Base-by-base conservation (phyloP, 2,113 vertebrate genomes). In the Loxodonta africana region DNA sequence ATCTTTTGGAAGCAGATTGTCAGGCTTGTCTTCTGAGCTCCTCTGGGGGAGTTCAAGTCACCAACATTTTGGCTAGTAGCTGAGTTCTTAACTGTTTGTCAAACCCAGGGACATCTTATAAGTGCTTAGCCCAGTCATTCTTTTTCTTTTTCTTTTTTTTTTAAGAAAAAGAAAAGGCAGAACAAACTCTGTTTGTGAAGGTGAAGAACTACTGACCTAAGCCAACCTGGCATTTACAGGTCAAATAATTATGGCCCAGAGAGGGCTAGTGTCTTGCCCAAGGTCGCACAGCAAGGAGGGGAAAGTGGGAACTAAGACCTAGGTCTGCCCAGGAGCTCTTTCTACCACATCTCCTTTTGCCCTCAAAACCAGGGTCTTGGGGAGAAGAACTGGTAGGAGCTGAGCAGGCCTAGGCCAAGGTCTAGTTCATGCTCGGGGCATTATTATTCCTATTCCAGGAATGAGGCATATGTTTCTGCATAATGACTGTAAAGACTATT, bases 341-440 rank as follows among this genome's bases (percentile, higher is more conserved):
- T 74, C 86, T 51, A n/a, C 15, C 6, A 14, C 46, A 7, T 57
- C 57, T 74, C 41, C 10, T 26, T 71, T 65, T 62, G 18, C 11
- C n/a, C 44, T 17, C 23, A 80, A 44, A 26, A 3, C 53, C 30
- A 85, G 71, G 8, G 6, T 33, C 67, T 88, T 51, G 25, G 11
- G 62, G 77, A 71, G 60, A 77, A 80, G 46, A 2, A 4, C 14
- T 57, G 4, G 2, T 1, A 60, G 37, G 33, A 67, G n/a, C 3
- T 0, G 6, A 69, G 62, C 4, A 1, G 25, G 41, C 25, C 15
- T 14, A 6, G 2, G 25, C 26, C 0, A 1, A 0, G 6, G 21
- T 8, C 87, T 30, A 41, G 28, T 28, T 76, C 46, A 6, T 51
- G 20, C 9, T 17, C 60, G 37, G 25, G 0, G 12, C 8, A 67